Conservation (phyloP, 2,113 vertebrate genomes). For the Dromaius novaehollandiae region DNA sequence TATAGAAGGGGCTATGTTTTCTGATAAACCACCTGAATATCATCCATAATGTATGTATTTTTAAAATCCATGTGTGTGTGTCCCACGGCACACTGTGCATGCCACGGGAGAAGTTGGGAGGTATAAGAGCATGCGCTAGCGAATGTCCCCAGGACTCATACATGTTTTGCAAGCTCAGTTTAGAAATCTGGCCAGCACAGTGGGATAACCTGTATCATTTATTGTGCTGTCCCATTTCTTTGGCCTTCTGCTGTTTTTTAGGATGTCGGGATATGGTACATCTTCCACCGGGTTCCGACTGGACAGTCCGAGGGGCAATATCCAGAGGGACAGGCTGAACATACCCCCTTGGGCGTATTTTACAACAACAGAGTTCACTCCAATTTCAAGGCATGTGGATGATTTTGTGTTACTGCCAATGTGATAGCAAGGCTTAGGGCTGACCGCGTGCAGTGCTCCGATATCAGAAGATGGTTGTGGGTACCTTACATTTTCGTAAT, state of each 20-base stretch:
- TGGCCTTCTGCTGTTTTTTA: slow-evolving; percentile 10
- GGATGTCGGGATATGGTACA: slow-evolving; percentile 63
- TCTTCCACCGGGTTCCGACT: slow-evolving; percentile 57
- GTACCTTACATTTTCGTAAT: not conserved
- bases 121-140: not conserved
- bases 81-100: accelerated
- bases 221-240: not conserved
- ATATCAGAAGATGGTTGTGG: not conserved
- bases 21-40: not conserved
- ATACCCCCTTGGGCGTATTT: slow-evolving; percentile 56
- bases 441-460: not conserved
- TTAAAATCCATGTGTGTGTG: not conserved
- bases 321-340: slow-evolving; percentile 55
- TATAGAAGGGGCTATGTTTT: not conserved
- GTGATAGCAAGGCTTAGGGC: accelerated
- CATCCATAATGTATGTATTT: not conserved
- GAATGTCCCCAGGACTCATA: not conserved
- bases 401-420: not conserved
- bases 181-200: not conserved
- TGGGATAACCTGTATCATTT: not conserved
- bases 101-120: not conserved
- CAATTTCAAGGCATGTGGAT: slow-evolving; percentile 58
- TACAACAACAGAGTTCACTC: slow-evolving; percentile 66
- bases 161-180: not conserved
- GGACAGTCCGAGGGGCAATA: slow-evolving; percentile 39